Evolutionary conservation across 1,140 invertebrate species (phyloP).

Genomic region (Cecropterus lyciades): DNA sequence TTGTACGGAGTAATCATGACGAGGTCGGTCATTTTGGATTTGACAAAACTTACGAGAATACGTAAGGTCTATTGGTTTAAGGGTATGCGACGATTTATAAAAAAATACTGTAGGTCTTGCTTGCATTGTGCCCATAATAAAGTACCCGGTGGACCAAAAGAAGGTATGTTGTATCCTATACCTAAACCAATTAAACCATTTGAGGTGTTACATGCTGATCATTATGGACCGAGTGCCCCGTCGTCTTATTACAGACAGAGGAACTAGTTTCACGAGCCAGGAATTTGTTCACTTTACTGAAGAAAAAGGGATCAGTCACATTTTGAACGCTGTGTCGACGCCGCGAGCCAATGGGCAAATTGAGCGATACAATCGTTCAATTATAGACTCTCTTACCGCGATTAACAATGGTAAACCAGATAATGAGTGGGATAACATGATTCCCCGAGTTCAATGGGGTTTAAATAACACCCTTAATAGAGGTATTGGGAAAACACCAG

Average conservation of each 20-base stretch:
- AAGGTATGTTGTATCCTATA: constrained; percentile 3
- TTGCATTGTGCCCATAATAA: too few relatives aligned
- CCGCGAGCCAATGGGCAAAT: constrained; percentile 15
- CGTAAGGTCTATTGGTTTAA: too few relatives aligned
- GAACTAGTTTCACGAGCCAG: constrained; percentile 8
- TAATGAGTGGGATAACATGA: constrained; percentile 3
- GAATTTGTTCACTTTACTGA: constrained; percentile 3
- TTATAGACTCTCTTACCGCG: constrained; percentile 12
- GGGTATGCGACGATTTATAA: too few relatives aligned
- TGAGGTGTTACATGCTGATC: neutral
- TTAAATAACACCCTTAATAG: constrained; percentile 15
- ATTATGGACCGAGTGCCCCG: constrained; percentile 9
- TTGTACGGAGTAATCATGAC: too few relatives aligned
- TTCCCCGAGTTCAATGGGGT: constrained; percentile 17
- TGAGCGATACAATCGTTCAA: constrained; percentile 13
- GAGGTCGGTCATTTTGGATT: too few relatives aligned
- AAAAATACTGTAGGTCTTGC: too few relatives aligned
- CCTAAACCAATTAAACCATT: constrained; percentile 13
- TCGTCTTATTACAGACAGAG: too few relatives aligned
- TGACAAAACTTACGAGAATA: too few relatives aligned
- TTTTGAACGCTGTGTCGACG: constrained; percentile 9
- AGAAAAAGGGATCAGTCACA: constrained; percentile 12
- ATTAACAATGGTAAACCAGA: neutral
- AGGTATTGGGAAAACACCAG: constrained; percentile 5
- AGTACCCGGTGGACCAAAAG: neutral